phyloP scores from a whole-genome alignment of 2,888 invertebrate genomes.

The Cryptophagus acutangulus region DNA sequence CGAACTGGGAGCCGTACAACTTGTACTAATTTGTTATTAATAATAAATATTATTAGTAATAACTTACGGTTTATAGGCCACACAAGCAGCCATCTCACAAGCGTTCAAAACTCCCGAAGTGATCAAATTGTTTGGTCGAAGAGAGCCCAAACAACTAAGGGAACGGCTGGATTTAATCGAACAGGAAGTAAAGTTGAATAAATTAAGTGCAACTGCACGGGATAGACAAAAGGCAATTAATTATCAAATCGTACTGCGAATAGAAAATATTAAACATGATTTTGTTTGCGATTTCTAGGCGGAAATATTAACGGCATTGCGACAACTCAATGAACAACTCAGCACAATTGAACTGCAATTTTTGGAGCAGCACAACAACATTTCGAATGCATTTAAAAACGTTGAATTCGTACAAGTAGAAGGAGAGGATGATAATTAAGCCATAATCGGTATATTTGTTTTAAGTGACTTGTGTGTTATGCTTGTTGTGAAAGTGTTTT shows the following conservation, averaged over 20 bases:
- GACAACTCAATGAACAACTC: constrained; percentile 52
- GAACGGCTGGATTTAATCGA: constrained; percentile 56
- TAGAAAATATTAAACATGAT: constrained; percentile 3
- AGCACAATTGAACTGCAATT: constrained; percentile 49
- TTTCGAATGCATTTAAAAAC: constrained; percentile 42
- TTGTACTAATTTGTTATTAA: constrained; percentile 51
- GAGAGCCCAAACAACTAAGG: constrained; percentile 61
- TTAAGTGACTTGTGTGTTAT: too few relatives aligned
- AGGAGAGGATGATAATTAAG: constrained; percentile 30
- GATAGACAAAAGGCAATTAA: constrained; percentile 51
- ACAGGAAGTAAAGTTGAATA: constrained; percentile 58
- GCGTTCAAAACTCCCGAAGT: constrained; percentile 73
- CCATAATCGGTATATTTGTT: not conserved
- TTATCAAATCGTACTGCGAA: not conserved
- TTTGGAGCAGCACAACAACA: constrained; percentile 48
- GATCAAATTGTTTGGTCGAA: constrained; percentile 65
- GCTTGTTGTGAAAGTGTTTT: too few relatives aligned
- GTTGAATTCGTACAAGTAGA: constrained; percentile 48
- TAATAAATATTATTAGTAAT: not conserved
- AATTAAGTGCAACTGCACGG: constrained; percentile 49
- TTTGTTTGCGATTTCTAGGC: constrained; percentile 40
- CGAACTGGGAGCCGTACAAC: constrained; percentile 60
- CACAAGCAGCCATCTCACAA: constrained; percentile 66
- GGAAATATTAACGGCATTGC: constrained; percentile 51
- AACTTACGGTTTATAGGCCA: constrained; percentile 52